Base-by-base conservation (phyloP, 1,140 invertebrate genomes). In the Antheraea pernyi region DNA sequence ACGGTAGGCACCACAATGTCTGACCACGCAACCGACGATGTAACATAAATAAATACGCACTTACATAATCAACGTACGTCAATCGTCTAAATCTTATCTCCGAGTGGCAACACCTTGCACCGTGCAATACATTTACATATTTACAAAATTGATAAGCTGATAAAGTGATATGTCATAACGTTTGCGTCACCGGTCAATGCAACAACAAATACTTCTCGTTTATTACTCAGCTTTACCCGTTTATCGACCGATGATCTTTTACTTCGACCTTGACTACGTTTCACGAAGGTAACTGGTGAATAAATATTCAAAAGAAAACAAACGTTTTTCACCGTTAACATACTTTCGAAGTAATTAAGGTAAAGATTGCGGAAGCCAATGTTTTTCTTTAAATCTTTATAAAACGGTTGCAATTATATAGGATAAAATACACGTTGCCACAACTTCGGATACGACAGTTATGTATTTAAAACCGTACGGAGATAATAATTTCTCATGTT, bases 1-100 rank as follows among this genome's bases (percentile, higher is more conserved):
- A 66, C 59, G 30, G 37, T 59, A 60, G 75, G 75, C 75, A 63
- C 75, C 71, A 62, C 65, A 53, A 19, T 67, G 73, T 77, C 75
- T 77, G 68, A 70, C 69, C 70, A 76, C 65, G 71, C 70, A 72
- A 71, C 67, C 48, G 18, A 16, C 48, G 30, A 30, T 58, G 37
- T 19, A 42, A 66, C 65, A 53, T 53, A 53, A 53, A 53, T 66
- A 53, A 22, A 53, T 53, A 58, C 58, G 53, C 19, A 22, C 30
- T 36, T 66, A 66, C 46, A 39, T 65, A 19, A 46, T 39, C 19
- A 46, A 59, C 48, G n/a, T 30, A 59, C 22, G 65, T 67, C 53
- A 67, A 59, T 37, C 30, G 22, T 67, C 64, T 46, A 46, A 65
- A 65, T 65, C 64, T 67, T 67, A 67, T 67, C 65, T 59, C 22